Percentiles rank a stretch among this genome's conserved stretches.
Evolutionary conservation across 2,797 vertebrate genomes (phyloP).

Genomic region (Bovichtus variegatus): DNA sequence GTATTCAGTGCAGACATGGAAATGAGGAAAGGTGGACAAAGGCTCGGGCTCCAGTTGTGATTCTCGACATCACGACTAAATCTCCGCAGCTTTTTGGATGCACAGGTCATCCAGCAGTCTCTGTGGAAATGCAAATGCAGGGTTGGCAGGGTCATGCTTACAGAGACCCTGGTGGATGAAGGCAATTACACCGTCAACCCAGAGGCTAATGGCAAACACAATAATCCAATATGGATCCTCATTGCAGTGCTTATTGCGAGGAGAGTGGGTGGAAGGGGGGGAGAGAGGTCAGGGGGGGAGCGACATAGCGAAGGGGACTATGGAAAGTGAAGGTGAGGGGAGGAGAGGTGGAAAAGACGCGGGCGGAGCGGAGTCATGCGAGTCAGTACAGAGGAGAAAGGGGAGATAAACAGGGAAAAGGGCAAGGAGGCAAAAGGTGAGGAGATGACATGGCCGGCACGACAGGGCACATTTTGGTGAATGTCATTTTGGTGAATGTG

Average conservation of each 20-base stretch:
- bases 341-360: constrained; percentile 25
- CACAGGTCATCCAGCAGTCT: constrained; percentile 31
- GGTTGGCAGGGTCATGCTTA: constrained; percentile 32
- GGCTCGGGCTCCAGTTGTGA: background rate
- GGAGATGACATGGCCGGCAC: constrained; percentile 3
- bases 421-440: constrained; percentile 12
- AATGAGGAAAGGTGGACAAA: background rate
- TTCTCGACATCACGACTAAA: background rate
- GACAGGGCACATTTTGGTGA: constrained; percentile 21
- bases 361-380: constrained; percentile 21
- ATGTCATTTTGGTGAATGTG: constrained; percentile 13
- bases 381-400: constrained; percentile 8
- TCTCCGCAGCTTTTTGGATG: constrained; percentile 22
- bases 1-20: background rate
- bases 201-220: constrained; percentile 67
- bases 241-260: constrained; percentile 23
- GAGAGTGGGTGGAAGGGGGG: constrained; percentile 45
- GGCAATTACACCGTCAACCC: constrained; percentile 70
- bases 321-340: constrained; percentile 24
- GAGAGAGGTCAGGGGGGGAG: constrained; percentile 53
- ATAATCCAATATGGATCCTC: constrained; percentile 68
- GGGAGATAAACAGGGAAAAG: background rate
- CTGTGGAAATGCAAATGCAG: constrained; percentile 53
- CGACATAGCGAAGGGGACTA: constrained; percentile 3
- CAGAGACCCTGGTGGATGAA: constrained; percentile 49